These are phyloP conservation scores for Bolborhynchus lineola DNA, from an alignment of 2,113 vertebrate genomes.

Conservation along the genomic window DNA sequence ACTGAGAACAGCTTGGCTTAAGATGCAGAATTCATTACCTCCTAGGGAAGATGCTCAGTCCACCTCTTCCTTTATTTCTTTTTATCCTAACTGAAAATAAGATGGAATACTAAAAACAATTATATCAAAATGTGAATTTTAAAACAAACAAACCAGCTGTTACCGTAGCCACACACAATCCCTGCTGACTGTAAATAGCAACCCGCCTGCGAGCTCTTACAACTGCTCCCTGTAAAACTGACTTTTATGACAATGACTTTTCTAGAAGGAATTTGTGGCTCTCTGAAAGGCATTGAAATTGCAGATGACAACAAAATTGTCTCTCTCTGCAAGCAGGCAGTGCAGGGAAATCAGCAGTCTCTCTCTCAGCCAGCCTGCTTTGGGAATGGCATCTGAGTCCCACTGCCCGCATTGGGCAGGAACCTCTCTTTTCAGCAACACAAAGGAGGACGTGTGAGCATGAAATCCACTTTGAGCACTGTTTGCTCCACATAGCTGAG, in stretches of 20 bases:
- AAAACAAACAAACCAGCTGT: background rate
- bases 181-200: background rate
- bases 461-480: constrained; percentile 54
- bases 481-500: background rate
- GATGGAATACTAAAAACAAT: background rate
- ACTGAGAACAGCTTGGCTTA: background rate
- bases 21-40: background rate
- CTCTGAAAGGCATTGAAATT: background rate
- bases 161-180: background rate
- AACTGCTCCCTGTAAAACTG: background rate
- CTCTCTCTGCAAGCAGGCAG: background rate
- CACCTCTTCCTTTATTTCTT: background rate
- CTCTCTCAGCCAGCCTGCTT: background rate
- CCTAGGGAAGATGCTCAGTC: background rate
- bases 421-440: constrained; percentile 16
- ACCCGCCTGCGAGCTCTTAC: background rate
- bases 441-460: constrained; percentile 25
- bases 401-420: background rate
- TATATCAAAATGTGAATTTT: background rate
- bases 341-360: accelerated
- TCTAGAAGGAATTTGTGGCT: background rate
- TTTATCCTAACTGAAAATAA: background rate
- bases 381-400: background rate
- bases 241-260: background rate
- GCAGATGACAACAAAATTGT: background rate